Percentiles rank a stretch among this genome's conserved stretches.
These are phyloP conservation scores for Podotricha telesiphe DNA, from an alignment of 2,888 invertebrate species.

Conservation along the genomic window DNA sequence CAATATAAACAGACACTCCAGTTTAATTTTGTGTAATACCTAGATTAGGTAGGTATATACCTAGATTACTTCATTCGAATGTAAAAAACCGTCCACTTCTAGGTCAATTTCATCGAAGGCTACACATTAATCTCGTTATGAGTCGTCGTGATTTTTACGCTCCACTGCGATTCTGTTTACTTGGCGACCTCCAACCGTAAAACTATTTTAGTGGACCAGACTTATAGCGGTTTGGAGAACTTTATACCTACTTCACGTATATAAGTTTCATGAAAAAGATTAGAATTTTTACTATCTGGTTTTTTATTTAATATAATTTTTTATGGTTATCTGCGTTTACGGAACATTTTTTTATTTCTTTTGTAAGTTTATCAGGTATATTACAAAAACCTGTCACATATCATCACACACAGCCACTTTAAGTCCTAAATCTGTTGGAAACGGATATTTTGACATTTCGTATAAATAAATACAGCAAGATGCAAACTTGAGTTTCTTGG, in stretches of 20 bases:
- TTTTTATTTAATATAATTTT: not conserved
- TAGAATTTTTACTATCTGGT: slow-evolving; percentile 12
- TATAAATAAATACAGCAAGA: no score
- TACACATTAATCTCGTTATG: slow-evolving; percentile 41
- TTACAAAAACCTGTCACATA: no score
- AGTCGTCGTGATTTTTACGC: slow-evolving; percentile 40
- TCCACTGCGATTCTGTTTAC: slow-evolving; percentile 41
- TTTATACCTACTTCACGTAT: slow-evolving; percentile 19
- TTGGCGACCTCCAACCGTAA: slow-evolving; percentile 34
- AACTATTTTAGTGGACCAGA: slow-evolving; percentile 31
- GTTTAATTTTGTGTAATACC: no score
- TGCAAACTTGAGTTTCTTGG: no score
- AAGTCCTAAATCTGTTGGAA: no score
- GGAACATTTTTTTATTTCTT: not conserved
- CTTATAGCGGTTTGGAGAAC: slow-evolving; percentile 17
- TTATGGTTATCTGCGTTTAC: slow-evolving; percentile 4
- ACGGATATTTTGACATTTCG: no score
- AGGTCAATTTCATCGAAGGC: slow-evolving; percentile 27
- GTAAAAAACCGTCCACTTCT: not conserved
- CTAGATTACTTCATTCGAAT: no score
- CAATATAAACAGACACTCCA: no score
- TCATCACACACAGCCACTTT: no score
- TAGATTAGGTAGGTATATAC: no score
- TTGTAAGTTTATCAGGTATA: not conserved
- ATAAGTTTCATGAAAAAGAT: slow-evolving; percentile 18